A percentile compares a stretch with the other conserved stretches of the same genome.
Evolutionary conservation across 2,113 vertebrate genomes (phyloP).

Genomic region (Dicerorhinus sumatrensis): DNA sequence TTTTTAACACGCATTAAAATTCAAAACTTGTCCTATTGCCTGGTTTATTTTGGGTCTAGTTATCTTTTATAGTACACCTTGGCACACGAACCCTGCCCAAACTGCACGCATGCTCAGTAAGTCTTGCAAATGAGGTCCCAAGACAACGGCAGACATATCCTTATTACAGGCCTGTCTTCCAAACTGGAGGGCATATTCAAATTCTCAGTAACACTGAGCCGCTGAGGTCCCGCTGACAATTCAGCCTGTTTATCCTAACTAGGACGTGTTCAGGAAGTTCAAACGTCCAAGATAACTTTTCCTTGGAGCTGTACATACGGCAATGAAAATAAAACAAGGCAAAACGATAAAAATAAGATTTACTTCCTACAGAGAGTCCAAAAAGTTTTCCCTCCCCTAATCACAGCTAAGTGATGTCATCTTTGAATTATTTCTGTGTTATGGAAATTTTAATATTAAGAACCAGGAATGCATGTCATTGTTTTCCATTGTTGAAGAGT

Average conservation of each 20-base stretch:
- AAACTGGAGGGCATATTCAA: constrained; percentile 50
- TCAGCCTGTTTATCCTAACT: constrained; percentile 46
- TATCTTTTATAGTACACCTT: constrained; percentile 40
- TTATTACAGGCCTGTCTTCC: constrained; percentile 51
- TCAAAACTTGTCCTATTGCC: constrained; percentile 30
- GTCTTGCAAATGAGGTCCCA: constrained; percentile 50
- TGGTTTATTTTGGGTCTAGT: constrained; percentile 51
- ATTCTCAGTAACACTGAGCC: constrained; percentile 28
- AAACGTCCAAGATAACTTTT: constrained; percentile 19
- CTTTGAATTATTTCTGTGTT: background rate
- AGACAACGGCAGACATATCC: background rate
- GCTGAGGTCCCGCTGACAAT: background rate
- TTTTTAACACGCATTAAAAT: constrained; percentile 68
- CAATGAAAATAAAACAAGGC: constrained; percentile 54
- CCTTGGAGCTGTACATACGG: constrained; percentile 32
- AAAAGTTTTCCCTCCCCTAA: constrained; percentile 10
- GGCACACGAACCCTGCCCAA: constrained; percentile 6
- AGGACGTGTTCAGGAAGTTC: constrained; percentile 29
- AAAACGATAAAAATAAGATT: constrained; percentile 56
- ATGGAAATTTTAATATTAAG: constrained; percentile 12
- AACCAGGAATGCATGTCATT: background rate
- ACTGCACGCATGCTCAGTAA: background rate
- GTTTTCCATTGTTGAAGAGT: background rate
- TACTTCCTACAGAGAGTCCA: background rate
- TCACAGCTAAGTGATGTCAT: background rate